Evolutionary conservation across 2,113 vertebrate genomes (phyloP).

Genomic region (Daboia siamensis): DNA sequence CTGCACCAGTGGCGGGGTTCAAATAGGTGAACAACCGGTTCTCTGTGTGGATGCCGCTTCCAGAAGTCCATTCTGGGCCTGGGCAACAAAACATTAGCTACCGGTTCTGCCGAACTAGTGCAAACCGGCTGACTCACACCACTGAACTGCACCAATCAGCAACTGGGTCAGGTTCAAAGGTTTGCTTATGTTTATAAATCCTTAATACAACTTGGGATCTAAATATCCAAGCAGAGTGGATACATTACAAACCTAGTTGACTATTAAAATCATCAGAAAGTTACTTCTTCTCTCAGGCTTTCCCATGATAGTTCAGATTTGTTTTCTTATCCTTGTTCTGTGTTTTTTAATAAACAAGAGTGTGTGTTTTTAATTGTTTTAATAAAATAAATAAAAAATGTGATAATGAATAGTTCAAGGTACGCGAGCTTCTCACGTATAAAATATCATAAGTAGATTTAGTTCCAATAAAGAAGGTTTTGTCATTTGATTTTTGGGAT

Average conservation of each 20-base stretch:
- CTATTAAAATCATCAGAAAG: background rate
- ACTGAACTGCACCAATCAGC: background rate
- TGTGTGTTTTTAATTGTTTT: background rate
- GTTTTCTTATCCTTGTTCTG: background rate
- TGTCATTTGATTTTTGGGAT: background rate
- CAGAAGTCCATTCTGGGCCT: too few species aligned
- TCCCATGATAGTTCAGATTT: background rate
- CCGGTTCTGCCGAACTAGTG: too few species aligned
- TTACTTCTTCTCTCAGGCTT: background rate
- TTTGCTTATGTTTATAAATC: background rate
- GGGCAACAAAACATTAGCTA: too few species aligned
- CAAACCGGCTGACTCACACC: too few species aligned
- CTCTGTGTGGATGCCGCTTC: too few species aligned
- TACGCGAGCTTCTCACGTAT: background rate
- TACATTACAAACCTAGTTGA: background rate
- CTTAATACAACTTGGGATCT: background rate
- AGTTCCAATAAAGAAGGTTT: background rate
- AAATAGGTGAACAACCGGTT: too few species aligned
- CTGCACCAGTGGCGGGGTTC: background rate
- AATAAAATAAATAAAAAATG: background rate
- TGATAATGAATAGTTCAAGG: background rate
- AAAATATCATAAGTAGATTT: background rate
- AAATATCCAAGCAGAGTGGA: background rate
- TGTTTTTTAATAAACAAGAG: background rate
- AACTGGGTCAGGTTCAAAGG: background rate